Base-by-base conservation (phyloP, 1,140 invertebrate species). In the Cydia pomonella region DNA sequence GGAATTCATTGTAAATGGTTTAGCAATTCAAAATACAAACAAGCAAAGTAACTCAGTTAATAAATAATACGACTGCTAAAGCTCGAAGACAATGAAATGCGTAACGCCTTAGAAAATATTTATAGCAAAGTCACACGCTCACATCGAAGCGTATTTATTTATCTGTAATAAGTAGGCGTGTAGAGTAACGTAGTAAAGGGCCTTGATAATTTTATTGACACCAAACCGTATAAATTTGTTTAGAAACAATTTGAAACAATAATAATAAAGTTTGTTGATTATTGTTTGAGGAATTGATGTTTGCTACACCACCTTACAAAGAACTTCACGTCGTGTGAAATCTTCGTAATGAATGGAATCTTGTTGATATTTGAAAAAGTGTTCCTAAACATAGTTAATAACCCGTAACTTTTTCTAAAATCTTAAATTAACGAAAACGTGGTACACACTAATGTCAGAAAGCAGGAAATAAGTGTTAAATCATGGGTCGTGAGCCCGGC, bases 21-120 rank as follows among this genome's bases (percentile, higher is more conserved):
- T 69, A 38, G 64, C 64, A 69, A 41, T 69, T 69, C 29, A 66
- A 69, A 69, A 41, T n/a, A 29, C 25, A 13, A 29, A 29, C 23
- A 66, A 66, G 9, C 12, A 66, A 25, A 38, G 3, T 29, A 27
- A 69, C 29, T 21, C 29, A 38, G 64, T 33, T 38, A 33, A 33
- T 69, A 29, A 66, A 29, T 66, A 29, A 66, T 12, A 38, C 10
- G 25, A 25, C 3, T 2, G 25, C 63, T 38, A 7, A 38, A 69
- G n/a, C 9, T 59, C 9, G 16, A 38, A n/a, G 29, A 69, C 9
- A 33, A 38, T 18, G 5, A 3, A 12, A 1, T 13, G 3, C 63
- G 63, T 66, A 66, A 29, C 64, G 64, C 64, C 64, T 69, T 29
- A n/a, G 13, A 41, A 41, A 18, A 33, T 69, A 69, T 18, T 38